phyloP scores from a whole-genome alignment of 2,888 invertebrate genomes.

The Rotaria socialis region DNA sequence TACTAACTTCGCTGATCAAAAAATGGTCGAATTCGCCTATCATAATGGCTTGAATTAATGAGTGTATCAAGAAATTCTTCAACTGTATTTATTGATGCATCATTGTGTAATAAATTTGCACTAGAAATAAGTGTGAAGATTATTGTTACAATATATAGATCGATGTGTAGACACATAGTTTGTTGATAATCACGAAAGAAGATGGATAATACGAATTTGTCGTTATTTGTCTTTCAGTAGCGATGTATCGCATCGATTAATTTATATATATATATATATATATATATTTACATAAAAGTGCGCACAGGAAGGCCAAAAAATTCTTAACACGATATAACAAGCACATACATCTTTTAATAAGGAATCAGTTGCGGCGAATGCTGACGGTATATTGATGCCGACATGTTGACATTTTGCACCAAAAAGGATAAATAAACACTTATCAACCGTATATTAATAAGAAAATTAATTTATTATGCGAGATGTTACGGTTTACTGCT shows the following conservation, averaged over 20 bases:
- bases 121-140: constrained; percentile 42
- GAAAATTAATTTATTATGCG: background rate
- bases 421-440: constrained; percentile 4
- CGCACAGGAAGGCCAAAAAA: background rate
- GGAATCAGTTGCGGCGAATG: background rate
- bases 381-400: background rate
- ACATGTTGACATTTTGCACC: background rate
- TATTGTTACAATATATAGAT: constrained; percentile 15
- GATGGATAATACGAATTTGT: background rate
- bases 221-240: background rate
- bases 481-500: background rate
- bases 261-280: background rate
- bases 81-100: constrained; percentile 39
- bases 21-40: constrained; percentile 46
- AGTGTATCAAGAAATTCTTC: constrained; percentile 46
- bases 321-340: background rate
- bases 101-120: background rate
- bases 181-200: background rate
- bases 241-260: background rate
- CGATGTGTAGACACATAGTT: background rate
- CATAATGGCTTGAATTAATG: constrained; percentile 42
- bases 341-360: background rate
- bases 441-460: background rate
- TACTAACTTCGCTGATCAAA: constrained; percentile 42
- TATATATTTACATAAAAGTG: too few relatives aligned